Percentiles rank a stretch among this genome's conserved stretches.
phyloP scores from a whole-genome alignment of 2,113 vertebrate genomes.

The Rhinoderma darwinii region DNA sequence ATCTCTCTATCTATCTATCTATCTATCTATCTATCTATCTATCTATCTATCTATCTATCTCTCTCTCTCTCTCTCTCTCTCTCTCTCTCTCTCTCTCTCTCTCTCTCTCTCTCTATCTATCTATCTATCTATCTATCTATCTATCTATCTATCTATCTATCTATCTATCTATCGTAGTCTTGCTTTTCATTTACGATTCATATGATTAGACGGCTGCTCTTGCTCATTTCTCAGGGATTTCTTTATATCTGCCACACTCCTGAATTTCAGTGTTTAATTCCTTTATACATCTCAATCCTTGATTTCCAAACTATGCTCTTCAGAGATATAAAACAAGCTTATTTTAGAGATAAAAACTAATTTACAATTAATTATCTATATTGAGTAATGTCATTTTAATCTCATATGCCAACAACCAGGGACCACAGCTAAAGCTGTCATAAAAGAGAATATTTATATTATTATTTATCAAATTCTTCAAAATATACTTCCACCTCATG shows the following conservation, averaged over 20 bases:
- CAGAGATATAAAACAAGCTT: neutral
- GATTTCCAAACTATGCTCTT: neutral
- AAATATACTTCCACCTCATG: too few relatives aligned
- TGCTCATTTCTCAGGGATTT: neutral
- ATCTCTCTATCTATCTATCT: too few relatives aligned
- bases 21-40: too few relatives aligned
- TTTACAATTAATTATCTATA: neutral
- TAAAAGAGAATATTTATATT: conserved; percentile 2
- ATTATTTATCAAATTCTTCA: neutral
- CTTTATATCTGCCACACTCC: neutral
- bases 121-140: too few relatives aligned
- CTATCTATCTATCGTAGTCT: neutral
- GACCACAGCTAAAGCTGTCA: neutral
- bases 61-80: too few relatives aligned
- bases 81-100: too few relatives aligned
- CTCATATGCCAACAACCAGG: neutral
- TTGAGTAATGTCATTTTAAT: conserved; percentile 4
- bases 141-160: conserved; percentile 10
- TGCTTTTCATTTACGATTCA: neutral
- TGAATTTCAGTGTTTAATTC: neutral
- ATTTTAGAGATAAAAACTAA: neutral
- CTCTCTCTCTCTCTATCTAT: too few relatives aligned
- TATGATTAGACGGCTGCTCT: neutral
- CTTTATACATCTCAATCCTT: conserved; percentile 14
- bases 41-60: too few relatives aligned